Evolutionary conservation across 2,113 vertebrate genomes (phyloP).

Genomic region (Phoenicopterus ruber): DNA sequence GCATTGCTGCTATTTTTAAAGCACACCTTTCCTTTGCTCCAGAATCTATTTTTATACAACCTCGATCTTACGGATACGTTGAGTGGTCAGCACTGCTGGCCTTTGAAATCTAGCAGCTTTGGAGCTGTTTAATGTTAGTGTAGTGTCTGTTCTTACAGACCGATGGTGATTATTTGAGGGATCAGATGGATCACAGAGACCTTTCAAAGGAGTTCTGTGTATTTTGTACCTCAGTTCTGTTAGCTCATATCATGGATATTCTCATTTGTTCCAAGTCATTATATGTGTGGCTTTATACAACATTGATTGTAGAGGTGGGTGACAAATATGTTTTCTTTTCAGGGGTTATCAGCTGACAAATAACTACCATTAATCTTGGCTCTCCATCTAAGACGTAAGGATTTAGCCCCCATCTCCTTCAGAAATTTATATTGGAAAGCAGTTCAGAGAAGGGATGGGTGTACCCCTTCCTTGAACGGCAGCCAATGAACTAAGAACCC

Average conservation of each 20-base stretch:
- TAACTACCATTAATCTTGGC: conserved; percentile 13
- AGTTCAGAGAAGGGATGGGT: not conserved
- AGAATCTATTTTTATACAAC: not conserved
- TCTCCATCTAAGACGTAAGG: not conserved
- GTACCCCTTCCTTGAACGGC: not conserved
- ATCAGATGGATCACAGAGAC: not conserved
- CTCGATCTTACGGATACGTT: accelerated
- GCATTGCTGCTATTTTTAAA: not conserved
- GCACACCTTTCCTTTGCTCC: not conserved
- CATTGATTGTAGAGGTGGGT: not conserved
- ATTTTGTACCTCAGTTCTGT: not conserved
- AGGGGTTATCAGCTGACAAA: conserved; percentile 30
- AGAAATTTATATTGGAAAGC: not conserved
- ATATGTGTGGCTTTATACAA: not conserved
- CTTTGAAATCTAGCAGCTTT: not conserved
- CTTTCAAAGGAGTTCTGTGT: not conserved
- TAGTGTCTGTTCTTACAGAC: not conserved
- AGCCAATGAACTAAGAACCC: not conserved
- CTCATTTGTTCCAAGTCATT: not conserved
- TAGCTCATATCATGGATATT: not conserved
- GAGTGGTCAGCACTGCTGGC: not conserved
- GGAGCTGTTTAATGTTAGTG: not conserved
- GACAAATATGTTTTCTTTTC: conserved; percentile 24
- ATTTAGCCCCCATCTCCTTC: not conserved
- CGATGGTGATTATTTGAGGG: not conserved